These are phyloP conservation scores for Thymallus thymallus DNA, from an alignment of 2,113 vertebrate genomes.

Conservation along the genomic window DNA sequence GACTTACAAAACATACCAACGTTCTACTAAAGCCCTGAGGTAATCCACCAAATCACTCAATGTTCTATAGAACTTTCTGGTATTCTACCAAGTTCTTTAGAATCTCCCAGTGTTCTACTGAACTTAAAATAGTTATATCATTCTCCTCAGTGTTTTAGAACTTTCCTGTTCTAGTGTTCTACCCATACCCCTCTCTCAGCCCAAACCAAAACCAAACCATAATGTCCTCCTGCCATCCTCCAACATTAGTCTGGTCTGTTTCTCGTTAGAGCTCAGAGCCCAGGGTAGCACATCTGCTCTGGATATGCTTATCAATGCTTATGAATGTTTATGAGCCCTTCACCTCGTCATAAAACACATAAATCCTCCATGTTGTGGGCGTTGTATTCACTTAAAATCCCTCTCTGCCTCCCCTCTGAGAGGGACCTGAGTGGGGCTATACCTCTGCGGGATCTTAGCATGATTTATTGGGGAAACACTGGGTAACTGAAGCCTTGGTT, in stretches of 20 bases:
- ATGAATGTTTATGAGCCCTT: conserved; percentile 49
- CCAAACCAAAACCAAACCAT: conserved; percentile 14
- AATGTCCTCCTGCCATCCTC: conserved; percentile 13
- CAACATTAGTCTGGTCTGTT: conserved; percentile 30
- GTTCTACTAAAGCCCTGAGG: too few relatives aligned
- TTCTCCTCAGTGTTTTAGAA: too few relatives aligned
- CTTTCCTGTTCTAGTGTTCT: conserved; percentile 1
- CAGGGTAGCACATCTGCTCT: conserved; percentile 33
- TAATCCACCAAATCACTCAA: too few relatives aligned
- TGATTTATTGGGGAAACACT: conserved; percentile 71
- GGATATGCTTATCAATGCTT: conserved; percentile 54
- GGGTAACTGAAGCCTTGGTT: conserved; percentile 60
- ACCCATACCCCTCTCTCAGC: conserved; percentile 3
- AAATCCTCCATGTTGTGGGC: conserved; percentile 49
- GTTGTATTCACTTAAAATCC: conserved; percentile 61
- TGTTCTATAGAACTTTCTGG: too few relatives aligned
- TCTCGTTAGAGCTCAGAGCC: conserved; percentile 39
- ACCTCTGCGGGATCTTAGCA: conserved; percentile 58
- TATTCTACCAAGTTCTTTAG: too few relatives aligned
- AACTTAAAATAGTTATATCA: neutral
- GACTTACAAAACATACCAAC: too few relatives aligned
- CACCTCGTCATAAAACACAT: conserved; percentile 50
- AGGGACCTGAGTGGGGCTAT: conserved; percentile 37
- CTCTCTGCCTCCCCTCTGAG: conserved; percentile 8
- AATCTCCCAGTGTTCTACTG: neutral